Percentiles rank a stretch among this genome's conserved stretches.
phyloP scores from a whole-genome alignment of 2,797 vertebrate species.

The Cephalopachus bancanus region DNA sequence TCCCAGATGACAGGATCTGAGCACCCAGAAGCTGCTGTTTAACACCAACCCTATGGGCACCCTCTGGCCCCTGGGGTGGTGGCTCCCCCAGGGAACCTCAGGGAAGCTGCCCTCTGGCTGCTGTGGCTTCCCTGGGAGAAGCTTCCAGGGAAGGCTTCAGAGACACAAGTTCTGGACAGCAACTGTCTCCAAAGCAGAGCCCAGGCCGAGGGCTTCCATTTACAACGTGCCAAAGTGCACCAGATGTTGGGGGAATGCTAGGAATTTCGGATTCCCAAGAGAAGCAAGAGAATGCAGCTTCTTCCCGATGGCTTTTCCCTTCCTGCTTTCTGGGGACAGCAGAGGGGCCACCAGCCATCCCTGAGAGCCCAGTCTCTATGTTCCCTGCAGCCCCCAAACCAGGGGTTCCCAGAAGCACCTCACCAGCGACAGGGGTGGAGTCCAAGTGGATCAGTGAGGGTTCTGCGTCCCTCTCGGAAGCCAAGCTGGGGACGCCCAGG shows the following conservation, averaged over 20 bases:
- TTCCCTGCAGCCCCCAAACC: not conserved
- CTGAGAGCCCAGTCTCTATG: not conserved
- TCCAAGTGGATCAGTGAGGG: constrained; percentile 64
- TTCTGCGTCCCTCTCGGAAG: constrained; percentile 47
- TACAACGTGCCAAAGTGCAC: not conserved
- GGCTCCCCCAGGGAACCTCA: not conserved
- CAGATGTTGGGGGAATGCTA: constrained; percentile 76
- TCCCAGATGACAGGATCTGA: constrained; percentile 51
- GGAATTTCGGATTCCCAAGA: constrained; percentile 73
- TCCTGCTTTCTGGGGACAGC: constrained; percentile 62
- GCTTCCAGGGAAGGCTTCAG: not conserved
- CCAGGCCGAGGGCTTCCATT: not conserved
- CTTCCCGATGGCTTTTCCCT: constrained; percentile 26
- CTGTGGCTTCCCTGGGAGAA: not conserved
- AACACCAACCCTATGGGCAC: constrained; percentile 20
- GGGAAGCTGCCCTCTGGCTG: not conserved
- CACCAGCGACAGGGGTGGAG: constrained; percentile 51
- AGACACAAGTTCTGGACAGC: not conserved
- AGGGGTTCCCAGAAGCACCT: not conserved
- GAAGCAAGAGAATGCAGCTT: not conserved
- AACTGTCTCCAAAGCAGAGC: constrained; percentile 11
- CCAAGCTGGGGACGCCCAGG: constrained; percentile 40
- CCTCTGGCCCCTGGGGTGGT: not conserved
- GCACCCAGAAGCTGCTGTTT: constrained; percentile 51
- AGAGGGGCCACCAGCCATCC: not conserved